phyloP scores from a whole-genome alignment of 2,113 vertebrate species.

The Leptodactylus fuscus region DNA sequence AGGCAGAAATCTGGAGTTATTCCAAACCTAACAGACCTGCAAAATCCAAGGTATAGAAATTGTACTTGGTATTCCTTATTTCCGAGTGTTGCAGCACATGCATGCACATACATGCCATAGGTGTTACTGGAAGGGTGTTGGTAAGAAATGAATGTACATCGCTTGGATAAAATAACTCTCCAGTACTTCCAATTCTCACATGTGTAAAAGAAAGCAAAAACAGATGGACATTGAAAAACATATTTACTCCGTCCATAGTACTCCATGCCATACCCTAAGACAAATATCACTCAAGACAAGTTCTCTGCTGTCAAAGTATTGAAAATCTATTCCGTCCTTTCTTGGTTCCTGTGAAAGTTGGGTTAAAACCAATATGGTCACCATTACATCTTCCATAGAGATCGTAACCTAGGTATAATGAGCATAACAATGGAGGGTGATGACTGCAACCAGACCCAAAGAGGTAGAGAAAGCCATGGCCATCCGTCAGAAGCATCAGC shows the following conservation, averaged over 20 bases:
- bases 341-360: too few species aligned
- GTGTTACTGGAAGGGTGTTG: constrained; percentile 19
- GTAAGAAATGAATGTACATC: constrained; percentile 9
- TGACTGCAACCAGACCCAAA: too few species aligned
- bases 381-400: too few species aligned
- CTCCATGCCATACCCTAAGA: too few species aligned
- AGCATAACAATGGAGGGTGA: too few species aligned
- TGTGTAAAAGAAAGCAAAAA: neutral
- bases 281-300: too few species aligned
- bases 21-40: neutral
- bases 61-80: neutral
- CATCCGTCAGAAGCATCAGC: too few species aligned
- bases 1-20: constrained; percentile 39
- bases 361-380: too few species aligned
- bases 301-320: too few species aligned
- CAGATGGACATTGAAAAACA: neutral
- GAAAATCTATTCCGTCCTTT: too few species aligned
- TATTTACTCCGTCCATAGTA: neutral
- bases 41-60: neutral
- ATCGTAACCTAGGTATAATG: too few species aligned
- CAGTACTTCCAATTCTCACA: constrained; percentile 1
- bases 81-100: constrained; percentile 19
- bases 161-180: constrained; percentile 15
- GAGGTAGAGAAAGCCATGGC: too few species aligned
- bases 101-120: constrained; percentile 44